These are phyloP conservation scores for Coleophora deauratella DNA, from an alignment of 2,888 invertebrate genomes.

Conservation along the genomic window DNA sequence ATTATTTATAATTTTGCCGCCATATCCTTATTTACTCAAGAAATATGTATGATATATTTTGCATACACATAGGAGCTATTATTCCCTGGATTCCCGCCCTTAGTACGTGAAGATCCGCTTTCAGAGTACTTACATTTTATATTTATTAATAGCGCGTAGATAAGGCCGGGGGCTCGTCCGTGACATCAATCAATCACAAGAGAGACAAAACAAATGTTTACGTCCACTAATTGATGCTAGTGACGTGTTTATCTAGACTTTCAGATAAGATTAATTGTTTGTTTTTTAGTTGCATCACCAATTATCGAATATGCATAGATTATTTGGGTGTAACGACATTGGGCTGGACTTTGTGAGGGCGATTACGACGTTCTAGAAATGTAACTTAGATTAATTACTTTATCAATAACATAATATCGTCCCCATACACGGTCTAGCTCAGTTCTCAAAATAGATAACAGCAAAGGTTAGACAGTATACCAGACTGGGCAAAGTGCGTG, in stretches of 20 bases:
- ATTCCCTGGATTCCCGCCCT: background rate
- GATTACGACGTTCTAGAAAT: background rate
- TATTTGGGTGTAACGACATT: conserved; percentile 32
- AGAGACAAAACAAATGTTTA: conserved; percentile 59
- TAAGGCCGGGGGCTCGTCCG: conserved; percentile 66
- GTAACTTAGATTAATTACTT: too few relatives aligned
- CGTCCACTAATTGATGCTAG: conserved; percentile 32
- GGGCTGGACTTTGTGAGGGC: conserved; percentile 19
- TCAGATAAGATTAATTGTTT: conserved; percentile 20
- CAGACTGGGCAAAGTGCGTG: too few relatives aligned
- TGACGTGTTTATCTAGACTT: conserved; percentile 39
- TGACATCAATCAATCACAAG: conserved; percentile 57
- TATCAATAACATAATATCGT: too few relatives aligned
- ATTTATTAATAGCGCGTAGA: conserved; percentile 25
- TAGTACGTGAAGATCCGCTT: conserved; percentile 7
- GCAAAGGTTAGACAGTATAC: too few relatives aligned
- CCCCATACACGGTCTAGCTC: too few relatives aligned
- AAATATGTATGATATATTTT: too few relatives aligned
- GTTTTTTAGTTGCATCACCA: conserved; percentile 24
- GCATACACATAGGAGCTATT: too few relatives aligned
- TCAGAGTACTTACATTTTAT: conserved; percentile 1
- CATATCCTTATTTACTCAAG: too few relatives aligned
- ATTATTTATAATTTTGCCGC: too few relatives aligned
- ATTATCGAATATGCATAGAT: conserved; percentile 25
- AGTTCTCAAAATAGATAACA: too few relatives aligned